Conservation (phyloP, 2,888 invertebrate genomes). For the Caenorhabditis sp. region DNA sequence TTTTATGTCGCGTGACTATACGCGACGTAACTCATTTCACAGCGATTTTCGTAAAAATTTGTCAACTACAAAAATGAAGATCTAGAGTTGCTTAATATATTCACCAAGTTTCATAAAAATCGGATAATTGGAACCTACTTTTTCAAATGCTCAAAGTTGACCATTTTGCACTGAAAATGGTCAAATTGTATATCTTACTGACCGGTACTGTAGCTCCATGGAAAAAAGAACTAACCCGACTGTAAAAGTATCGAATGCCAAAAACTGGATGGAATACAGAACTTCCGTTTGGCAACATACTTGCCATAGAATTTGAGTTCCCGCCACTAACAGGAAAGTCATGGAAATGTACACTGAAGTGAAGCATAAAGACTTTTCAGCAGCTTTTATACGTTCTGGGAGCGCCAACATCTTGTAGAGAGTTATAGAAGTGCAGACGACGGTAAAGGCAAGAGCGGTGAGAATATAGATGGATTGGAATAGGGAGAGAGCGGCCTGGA, state of each 20-base stretch:
- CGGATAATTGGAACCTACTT: no score
- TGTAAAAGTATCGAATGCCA: neutral
- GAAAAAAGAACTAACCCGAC: neutral
- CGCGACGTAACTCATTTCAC: no score
- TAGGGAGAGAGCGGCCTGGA: constrained; percentile 30
- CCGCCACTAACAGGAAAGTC: constrained; percentile 33
- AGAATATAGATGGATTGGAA: constrained; percentile 42
- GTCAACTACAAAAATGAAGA: no score
- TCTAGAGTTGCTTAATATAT: no score
- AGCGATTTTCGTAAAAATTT: no score
- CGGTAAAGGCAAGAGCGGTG: constrained; percentile 25
- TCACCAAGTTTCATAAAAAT: no score
- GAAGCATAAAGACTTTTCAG: constrained; percentile 41
- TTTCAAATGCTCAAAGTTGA: no score
- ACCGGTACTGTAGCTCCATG: no score
- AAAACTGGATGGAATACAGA: neutral
- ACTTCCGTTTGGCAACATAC: neutral
- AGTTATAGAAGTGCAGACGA: constrained; percentile 26
- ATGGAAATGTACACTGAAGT: constrained; percentile 34
- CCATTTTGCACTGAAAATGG: no score
- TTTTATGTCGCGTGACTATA: no score
- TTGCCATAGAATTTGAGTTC: constrained; percentile 7
- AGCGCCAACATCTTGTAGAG: constrained; percentile 37
- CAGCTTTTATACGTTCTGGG: constrained; percentile 26
- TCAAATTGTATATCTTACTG: no score